Conservation (phyloP, 2,888 invertebrate genomes). For the Asteroscopus sphinx region DNA sequence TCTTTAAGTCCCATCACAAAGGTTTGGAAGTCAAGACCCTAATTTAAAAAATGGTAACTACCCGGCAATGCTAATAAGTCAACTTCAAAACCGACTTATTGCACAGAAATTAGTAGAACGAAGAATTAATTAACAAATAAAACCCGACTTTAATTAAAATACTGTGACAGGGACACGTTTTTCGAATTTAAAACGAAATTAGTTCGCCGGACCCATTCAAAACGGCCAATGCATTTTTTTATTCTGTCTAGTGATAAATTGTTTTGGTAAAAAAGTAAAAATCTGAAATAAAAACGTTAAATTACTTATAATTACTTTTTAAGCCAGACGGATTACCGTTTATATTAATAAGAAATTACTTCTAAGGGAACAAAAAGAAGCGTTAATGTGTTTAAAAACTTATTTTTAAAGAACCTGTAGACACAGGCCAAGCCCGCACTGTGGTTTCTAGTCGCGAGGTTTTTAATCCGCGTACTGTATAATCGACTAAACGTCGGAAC, state of each 20-base stretch:
- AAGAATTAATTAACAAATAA: slow-evolving; percentile 45
- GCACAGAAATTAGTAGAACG: slow-evolving; percentile 7
- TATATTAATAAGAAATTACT: slow-evolving; percentile 23
- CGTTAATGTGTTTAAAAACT: slow-evolving; percentile 2
- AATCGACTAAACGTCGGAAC: too few species aligned
- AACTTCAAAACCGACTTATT: slow-evolving; percentile 16
- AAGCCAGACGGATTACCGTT: too few species aligned
- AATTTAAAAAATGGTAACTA: too few species aligned
- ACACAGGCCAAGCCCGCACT: too few species aligned
- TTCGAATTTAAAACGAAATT: slow-evolving; percentile 49
- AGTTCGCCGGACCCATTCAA: slow-evolving; percentile 3
- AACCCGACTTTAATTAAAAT: slow-evolving; percentile 48
- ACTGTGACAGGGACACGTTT: slow-evolving; percentile 47
- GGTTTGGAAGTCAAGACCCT: too few species aligned
- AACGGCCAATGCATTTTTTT: slow-evolving; percentile 23
- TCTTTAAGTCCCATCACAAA: too few species aligned
- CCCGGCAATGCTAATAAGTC: not conserved
- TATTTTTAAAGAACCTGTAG: too few species aligned
- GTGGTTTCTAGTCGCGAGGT: too few species aligned
- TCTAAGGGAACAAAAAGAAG: slow-evolving; percentile 6
- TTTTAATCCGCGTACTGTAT: too few species aligned
- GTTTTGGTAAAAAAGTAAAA: slow-evolving; percentile 16
- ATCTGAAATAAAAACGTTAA: slow-evolving; percentile 4
- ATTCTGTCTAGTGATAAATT: slow-evolving; percentile 15
- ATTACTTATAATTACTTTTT: slow-evolving; percentile 27